Conservation (phyloP, 2,113 vertebrate species). For the Platichthys stellatus region DNA sequence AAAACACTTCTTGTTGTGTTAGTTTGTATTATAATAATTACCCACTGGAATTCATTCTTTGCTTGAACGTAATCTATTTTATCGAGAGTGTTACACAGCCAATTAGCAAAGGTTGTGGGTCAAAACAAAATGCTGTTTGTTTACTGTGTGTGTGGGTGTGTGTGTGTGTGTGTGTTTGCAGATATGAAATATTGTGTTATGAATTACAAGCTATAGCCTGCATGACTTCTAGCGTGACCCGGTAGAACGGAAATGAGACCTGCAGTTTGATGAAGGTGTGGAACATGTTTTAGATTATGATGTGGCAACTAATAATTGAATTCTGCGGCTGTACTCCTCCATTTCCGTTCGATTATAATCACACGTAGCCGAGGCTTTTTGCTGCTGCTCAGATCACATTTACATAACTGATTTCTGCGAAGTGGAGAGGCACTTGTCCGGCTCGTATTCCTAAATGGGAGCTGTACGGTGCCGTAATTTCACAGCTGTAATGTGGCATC, state of each 20-base stretch:
- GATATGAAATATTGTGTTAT: background rate
- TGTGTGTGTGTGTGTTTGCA: too few species aligned
- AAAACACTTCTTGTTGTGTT: background rate
- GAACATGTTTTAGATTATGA: constrained; percentile 20
- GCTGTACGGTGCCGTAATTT: constrained; percentile 68
- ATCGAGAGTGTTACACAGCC: background rate
- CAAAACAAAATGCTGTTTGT: background rate
- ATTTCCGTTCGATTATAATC: constrained; percentile 4
- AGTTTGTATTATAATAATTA: too few species aligned
- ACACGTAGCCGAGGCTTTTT: constrained; percentile 12
- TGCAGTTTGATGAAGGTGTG: background rate
- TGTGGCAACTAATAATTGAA: constrained; percentile 38
- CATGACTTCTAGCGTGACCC: background rate
- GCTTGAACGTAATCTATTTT: background rate
- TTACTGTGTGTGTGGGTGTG: background rate
- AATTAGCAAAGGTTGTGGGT: constrained; percentile 12
- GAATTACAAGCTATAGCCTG: background rate
- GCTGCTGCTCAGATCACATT: constrained; percentile 27
- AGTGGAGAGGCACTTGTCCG: constrained; percentile 60
- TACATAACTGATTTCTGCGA: constrained; percentile 61
- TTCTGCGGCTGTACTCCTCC: constrained; percentile 8
- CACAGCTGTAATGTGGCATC: constrained; percentile 77
- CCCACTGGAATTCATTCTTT: too few species aligned
- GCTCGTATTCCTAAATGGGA: constrained; percentile 55
- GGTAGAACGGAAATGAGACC: background rate